Evolutionary conservation across 92 coral and sea anemone genomes (phyloP).

Genomic region (Epizoanthus rinbou): DNA sequence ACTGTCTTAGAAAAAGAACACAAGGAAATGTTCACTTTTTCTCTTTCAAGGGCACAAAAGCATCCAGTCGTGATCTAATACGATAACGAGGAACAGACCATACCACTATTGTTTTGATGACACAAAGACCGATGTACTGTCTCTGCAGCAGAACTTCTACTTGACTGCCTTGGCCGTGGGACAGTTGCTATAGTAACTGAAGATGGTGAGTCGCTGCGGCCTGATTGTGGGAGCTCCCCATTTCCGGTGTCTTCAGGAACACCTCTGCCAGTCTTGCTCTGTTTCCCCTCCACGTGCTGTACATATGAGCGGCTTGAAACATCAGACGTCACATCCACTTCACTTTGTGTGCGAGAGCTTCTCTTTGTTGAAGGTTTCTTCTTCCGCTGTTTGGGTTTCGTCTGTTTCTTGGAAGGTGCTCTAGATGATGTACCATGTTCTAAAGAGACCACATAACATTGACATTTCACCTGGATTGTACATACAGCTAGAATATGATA

Average conservation of each 20-base stretch:
- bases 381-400: not conserved
- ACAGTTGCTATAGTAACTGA: conserved; percentile 3
- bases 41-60: not conserved
- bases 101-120: conserved; percentile 5
- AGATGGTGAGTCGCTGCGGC: not conserved
- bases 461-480: not conserved
- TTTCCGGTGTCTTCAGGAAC: not conserved
- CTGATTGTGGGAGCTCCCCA: not conserved
- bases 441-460: not conserved
- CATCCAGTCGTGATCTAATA: too few relatives aligned
- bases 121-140: not conserved
- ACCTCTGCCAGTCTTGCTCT: not conserved
- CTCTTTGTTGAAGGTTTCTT: not conserved
- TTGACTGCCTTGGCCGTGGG: not conserved
- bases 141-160: not conserved
- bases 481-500: not conserved
- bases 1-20: too few relatives aligned
- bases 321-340: not conserved
- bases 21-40: not conserved
- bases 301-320: not conserved
- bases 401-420: not conserved
- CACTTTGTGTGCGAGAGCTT: not conserved
- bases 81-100: not conserved
- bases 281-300: not conserved
- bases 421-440: too few relatives aligned